These are phyloP conservation scores for Etheostoma spectabile DNA, from an alignment of 2,113 vertebrate species.

Conservation along the genomic window DNA sequence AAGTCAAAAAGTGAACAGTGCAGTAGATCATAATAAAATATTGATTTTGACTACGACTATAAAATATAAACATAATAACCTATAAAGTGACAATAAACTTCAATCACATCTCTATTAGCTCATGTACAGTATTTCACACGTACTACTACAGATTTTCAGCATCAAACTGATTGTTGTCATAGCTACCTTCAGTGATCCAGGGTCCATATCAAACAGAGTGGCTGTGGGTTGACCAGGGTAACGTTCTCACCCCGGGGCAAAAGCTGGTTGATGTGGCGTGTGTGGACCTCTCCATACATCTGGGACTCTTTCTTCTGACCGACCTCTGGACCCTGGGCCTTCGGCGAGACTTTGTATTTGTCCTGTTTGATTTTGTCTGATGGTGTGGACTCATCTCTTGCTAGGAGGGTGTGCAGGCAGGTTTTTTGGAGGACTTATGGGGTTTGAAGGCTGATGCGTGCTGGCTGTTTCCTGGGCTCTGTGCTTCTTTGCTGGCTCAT, in stretches of 20 bases:
- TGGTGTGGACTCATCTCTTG: conserved; percentile 2
- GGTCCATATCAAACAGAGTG: conserved; percentile 45
- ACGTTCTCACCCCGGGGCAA: conserved; percentile 97
- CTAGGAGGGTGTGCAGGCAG: conserved; percentile 24
- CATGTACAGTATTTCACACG: not conserved
- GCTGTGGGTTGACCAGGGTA: conserved; percentile 90
- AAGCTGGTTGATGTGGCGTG: conserved; percentile 94
- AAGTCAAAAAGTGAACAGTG: too few species aligned
- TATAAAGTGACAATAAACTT: too few species aligned
- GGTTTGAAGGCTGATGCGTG: conserved; percentile 47
- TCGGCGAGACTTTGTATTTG: not conserved
- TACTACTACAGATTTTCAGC: not conserved
- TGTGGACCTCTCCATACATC: conserved; percentile 90
- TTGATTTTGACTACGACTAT: too few species aligned
- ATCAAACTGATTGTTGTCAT: not conserved
- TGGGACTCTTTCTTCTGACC: conserved; percentile 63
- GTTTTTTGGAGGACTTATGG: not conserved
- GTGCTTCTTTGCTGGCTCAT: conserved; percentile 6
- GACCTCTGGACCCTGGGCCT: conserved; percentile 17
- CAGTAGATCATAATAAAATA: too few species aligned
- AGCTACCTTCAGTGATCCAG: not conserved
- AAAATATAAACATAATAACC: too few species aligned
- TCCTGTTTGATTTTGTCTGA: conserved; percentile 14
- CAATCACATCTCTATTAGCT: not conserved
- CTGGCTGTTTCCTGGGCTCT: not conserved